Evolutionary conservation across 1,140 invertebrate species (phyloP).

Genomic region (Drosophila kanapiae): DNA sequence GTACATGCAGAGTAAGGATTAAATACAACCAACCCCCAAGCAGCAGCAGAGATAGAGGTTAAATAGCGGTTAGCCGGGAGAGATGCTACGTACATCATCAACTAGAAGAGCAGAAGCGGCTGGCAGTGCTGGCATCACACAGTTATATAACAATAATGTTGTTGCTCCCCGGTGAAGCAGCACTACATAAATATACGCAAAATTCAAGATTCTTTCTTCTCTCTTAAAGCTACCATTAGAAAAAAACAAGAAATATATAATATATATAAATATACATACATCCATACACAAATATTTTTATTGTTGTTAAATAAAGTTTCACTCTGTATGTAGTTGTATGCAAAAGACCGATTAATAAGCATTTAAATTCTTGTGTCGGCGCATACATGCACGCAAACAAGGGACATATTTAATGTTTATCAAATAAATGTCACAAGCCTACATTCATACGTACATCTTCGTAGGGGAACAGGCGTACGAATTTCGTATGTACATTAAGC

Average conservation of each 20-base stretch:
- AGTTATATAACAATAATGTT: slow-evolving; percentile 24
- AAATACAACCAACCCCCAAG: slow-evolving; percentile 25
- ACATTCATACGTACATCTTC: neutral
- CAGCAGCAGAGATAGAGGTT: slow-evolving; percentile 24
- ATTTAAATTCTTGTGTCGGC: slow-evolving; percentile 24
- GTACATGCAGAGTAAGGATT: slow-evolving; percentile 90
- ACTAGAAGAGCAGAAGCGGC: slow-evolving; percentile 10
- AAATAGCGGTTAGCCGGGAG: slow-evolving; percentile 16
- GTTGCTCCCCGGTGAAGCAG: slow-evolving; percentile 33
- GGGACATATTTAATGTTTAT: slow-evolving; percentile 7
- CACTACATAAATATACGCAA: slow-evolving; percentile 21
- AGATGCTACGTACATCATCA: slow-evolving; percentile 20
- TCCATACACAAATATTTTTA: slow-evolving; percentile 54
- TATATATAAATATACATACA: slow-evolving; percentile 42
- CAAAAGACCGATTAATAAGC: slow-evolving; percentile 18
- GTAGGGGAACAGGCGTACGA: neutral
- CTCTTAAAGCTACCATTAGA: slow-evolving; percentile 32
- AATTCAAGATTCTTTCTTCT: slow-evolving; percentile 32
- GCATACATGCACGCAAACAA: neutral
- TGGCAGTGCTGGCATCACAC: slow-evolving; percentile 25
- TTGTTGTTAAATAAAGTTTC: slow-evolving; percentile 58
- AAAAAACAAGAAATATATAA: slow-evolving; percentile 15
- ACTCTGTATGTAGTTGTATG: slow-evolving; percentile 52
- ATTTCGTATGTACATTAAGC: neutral
- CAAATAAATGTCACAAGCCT: slow-evolving; percentile 8